These are phyloP conservation scores for Onychostruthus taczanowskii DNA, from an alignment of 2,113 vertebrate genomes.

Conservation along the genomic window DNA sequence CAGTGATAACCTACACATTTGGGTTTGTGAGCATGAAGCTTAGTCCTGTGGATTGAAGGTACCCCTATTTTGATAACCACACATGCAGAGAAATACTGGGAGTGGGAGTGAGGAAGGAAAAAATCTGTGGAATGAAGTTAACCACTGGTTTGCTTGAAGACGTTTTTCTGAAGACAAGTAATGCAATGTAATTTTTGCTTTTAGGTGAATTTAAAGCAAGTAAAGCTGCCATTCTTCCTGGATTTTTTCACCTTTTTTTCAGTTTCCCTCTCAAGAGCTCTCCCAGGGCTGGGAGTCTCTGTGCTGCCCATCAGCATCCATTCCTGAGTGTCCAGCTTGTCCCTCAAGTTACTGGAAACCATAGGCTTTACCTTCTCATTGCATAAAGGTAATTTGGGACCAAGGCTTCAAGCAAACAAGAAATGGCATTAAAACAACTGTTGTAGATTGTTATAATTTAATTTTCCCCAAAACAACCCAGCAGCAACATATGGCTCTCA, in stretches of 20 bases:
- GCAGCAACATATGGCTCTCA: background rate
- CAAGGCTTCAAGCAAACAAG: background rate
- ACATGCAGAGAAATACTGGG: background rate
- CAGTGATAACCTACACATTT: background rate
- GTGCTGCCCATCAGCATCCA: fast-evolving
- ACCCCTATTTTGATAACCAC: background rate
- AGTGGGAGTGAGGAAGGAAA: background rate
- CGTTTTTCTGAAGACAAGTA: background rate
- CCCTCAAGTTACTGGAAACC: background rate
- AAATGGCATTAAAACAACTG: constrained; percentile 12
- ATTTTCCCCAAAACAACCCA: background rate
- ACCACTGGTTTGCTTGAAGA: background rate
- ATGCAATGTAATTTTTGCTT: background rate
- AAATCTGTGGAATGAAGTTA: background rate
- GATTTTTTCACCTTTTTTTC: background rate
- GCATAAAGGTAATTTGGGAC: background rate
- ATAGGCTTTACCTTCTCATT: background rate
- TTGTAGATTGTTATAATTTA: background rate
- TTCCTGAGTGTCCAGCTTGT: background rate
- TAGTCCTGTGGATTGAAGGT: background rate
- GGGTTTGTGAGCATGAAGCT: background rate
- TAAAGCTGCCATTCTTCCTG: background rate
- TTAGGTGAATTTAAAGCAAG: background rate
- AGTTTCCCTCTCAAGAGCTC: background rate
- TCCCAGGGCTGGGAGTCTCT: background rate